Conservation (phyloP, 2,113 vertebrate species). For the Nesogale talazaci region DNA sequence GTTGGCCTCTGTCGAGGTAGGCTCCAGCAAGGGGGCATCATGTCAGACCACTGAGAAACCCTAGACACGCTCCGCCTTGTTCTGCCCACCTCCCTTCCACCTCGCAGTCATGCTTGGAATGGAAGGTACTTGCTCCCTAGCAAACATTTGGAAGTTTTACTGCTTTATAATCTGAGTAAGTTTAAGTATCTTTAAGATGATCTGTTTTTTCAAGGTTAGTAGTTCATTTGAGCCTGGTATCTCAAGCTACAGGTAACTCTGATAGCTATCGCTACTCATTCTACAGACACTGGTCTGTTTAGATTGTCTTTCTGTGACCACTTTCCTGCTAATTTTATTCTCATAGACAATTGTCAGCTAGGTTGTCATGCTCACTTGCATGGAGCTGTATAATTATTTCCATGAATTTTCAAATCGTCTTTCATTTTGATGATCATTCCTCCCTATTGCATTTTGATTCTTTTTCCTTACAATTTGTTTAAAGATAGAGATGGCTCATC, state of each 20-base stretch:
- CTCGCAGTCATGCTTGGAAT: not conserved
- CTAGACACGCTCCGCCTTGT: too few species aligned
- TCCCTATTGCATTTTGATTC: not conserved
- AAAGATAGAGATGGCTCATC: not conserved
- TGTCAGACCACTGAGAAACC: too few species aligned
- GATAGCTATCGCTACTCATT: not conserved
- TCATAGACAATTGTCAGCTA: not conserved
- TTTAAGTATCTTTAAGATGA: not conserved
- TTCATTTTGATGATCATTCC: not conserved
- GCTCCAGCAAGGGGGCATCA: too few species aligned
- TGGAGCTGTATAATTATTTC: not conserved
- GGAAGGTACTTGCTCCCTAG: not conserved
- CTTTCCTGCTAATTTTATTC: not conserved
- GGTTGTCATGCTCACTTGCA: not conserved
- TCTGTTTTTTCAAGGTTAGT: not conserved
- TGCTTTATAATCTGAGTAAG: not conserved
- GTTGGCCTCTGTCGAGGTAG: too few species aligned
- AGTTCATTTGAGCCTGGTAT: not conserved
- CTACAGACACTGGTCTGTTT: not conserved
- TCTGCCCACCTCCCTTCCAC: too few species aligned
- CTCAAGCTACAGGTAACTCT: not conserved
- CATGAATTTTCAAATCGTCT: not conserved
- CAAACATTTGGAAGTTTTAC: not conserved
- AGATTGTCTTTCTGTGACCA: not conserved
- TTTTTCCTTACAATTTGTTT: not conserved